Evolutionary conservation across 2,888 invertebrate genomes (phyloP).

Genomic region (Chouioia cunea): DNA sequence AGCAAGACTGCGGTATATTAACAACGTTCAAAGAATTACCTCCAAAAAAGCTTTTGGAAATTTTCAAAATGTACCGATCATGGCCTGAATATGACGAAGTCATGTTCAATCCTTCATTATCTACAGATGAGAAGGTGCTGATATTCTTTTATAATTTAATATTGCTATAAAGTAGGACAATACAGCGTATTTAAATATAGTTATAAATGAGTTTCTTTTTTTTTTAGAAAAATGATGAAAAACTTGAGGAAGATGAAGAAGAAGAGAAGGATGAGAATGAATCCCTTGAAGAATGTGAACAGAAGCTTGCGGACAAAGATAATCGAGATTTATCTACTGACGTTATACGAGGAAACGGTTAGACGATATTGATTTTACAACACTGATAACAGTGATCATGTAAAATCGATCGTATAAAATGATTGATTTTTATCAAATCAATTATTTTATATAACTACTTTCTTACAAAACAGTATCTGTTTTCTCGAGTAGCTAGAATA

Average conservation of each 20-base stretch:
- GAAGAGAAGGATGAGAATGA: too few relatives aligned
- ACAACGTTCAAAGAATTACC: constrained; percentile 80
- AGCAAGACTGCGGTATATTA: constrained; percentile 75
- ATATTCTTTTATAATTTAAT: constrained; percentile 6
- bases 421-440: too few relatives aligned
- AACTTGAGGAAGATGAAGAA: constrained; percentile 16
- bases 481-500: too few relatives aligned
- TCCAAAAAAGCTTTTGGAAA: constrained; percentile 74
- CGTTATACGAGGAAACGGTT: too few relatives aligned
- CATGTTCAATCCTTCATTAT: constrained; percentile 10
- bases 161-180: background rate
- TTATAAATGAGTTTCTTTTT: background rate
- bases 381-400: too few relatives aligned
- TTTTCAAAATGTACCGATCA: constrained; percentile 73
- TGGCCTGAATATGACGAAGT: constrained; percentile 51
- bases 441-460: too few relatives aligned
- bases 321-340: too few relatives aligned
- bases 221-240: constrained; percentile 30
- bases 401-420: too few relatives aligned
- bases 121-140: constrained; percentile 9
- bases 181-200: background rate
- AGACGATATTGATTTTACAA: too few relatives aligned
- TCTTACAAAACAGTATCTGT: too few relatives aligned
- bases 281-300: background rate
- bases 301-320: too few relatives aligned